These are phyloP conservation scores for Streblospio benedicti DNA, from an alignment of 1,140 invertebrate genomes.

Conservation along the genomic window DNA sequence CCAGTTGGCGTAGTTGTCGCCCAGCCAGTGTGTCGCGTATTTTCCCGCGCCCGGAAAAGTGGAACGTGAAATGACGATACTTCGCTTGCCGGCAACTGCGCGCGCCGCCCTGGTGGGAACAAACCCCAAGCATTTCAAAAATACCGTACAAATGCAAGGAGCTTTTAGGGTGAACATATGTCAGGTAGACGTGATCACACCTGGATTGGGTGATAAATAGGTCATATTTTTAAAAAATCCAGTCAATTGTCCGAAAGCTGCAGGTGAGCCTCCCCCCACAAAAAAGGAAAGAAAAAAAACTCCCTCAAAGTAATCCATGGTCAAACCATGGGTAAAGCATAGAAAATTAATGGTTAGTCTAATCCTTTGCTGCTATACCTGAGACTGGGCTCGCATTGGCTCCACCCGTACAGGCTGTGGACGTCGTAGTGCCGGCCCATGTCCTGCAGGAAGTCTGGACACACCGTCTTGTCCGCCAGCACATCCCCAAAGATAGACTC, in stretches of 20 bases:
- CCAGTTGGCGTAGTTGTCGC: conserved; percentile 46
- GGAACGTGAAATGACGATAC: conserved; percentile 75
- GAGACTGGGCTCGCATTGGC: background rate
- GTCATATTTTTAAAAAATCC: no score
- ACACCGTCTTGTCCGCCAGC: background rate
- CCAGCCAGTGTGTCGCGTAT: conserved; percentile 81
- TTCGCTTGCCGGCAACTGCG: conserved; percentile 48
- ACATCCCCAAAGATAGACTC: background rate
- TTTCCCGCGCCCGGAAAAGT: conserved; percentile 71
- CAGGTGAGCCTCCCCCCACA: no score
- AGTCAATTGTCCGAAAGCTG: no score
- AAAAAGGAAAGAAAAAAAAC: no score
- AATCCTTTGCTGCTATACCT: background rate
- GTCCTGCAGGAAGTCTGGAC: background rate
- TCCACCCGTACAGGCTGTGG: background rate
- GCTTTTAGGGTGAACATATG: no score
- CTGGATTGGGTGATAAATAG: no score
- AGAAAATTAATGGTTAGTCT: background rate
- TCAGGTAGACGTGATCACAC: no score
- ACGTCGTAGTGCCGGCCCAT: background rate
- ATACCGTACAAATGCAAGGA: background rate
- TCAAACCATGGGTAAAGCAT: no score
- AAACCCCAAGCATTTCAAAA: background rate
- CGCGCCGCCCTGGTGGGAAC: conserved; percentile 27
- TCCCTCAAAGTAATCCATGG: no score